These are phyloP conservation scores for Cyphomyrus plagiostoma DNA, from an alignment of 2,113 vertebrate species.

Conservation along the genomic window DNA sequence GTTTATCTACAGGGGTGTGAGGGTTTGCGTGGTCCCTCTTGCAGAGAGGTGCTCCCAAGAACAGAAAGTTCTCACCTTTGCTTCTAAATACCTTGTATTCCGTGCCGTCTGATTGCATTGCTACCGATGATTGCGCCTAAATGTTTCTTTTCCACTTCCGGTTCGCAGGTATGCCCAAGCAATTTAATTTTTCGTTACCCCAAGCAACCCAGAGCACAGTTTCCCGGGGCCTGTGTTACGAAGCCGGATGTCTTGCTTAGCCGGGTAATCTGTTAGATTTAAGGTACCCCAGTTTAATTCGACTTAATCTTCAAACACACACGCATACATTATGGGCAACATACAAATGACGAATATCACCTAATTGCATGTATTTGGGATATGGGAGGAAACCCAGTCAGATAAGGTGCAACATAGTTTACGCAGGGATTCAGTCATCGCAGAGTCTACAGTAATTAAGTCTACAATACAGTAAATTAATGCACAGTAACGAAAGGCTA, in stretches of 20 bases:
- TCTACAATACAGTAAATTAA: not conserved
- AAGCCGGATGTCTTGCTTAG: not conserved
- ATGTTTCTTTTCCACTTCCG: slow-evolving; percentile 1
- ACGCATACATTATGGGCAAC: not conserved
- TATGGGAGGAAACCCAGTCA: not conserved
- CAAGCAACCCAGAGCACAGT: not conserved
- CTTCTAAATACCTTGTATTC: not conserved
- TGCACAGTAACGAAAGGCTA: not conserved
- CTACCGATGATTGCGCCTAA: not conserved
- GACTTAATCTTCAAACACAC: not conserved
- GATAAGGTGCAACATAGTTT: not conserved
- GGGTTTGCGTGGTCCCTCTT: not conserved
- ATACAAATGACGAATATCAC: not conserved
- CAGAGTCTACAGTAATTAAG: not conserved
- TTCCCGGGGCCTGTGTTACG: not conserved
- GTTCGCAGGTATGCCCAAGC: not conserved
- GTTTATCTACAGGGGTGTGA: not conserved
- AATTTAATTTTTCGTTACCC: not conserved
- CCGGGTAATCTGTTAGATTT: not conserved
- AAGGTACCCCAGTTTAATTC: not conserved
- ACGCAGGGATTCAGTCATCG: not conserved
- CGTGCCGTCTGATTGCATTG: not conserved
- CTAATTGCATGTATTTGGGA: not conserved
- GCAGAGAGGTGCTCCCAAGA: not conserved
- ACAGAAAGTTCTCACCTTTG: not conserved